A percentile compares a stretch with the other conserved stretches of the same genome.
These are phyloP conservation scores for Reticulitermes lucifugus DNA, from an alignment of 2,888 invertebrate species.

Conservation along the genomic window DNA sequence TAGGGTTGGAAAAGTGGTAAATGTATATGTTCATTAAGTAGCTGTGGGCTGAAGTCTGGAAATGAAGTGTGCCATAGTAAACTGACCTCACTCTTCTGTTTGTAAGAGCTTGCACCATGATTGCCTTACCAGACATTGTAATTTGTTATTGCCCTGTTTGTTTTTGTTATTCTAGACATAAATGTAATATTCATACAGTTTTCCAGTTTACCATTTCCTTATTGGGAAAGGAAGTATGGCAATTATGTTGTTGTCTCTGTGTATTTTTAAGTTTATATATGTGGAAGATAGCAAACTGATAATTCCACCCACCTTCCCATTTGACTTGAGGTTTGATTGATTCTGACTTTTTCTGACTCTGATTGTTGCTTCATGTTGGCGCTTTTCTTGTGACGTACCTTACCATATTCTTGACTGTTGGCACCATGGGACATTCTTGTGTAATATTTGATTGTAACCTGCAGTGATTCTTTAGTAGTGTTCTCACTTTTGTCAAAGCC, in stretches of 20 bases:
- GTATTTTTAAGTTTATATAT: slow-evolving; percentile 32
- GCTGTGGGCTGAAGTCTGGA: slow-evolving; percentile 19
- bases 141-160: background rate
- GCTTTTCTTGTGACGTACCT: slow-evolving; percentile 70
- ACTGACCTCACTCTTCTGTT: slow-evolving; percentile 36
- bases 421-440: slow-evolving; percentile 53
- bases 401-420: slow-evolving; percentile 53
- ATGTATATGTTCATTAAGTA: background rate
- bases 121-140: slow-evolving; percentile 23
- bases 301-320: slow-evolving; percentile 45
- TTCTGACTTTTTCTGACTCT: slow-evolving; percentile 54
- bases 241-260: slow-evolving; percentile 39
- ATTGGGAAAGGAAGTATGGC: background rate
- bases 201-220: background rate
- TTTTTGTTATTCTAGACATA: background rate
- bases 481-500: slow-evolving; percentile 49
- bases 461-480: slow-evolving; percentile 53
- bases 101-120: slow-evolving; percentile 43
- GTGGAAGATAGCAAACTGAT: slow-evolving; percentile 47
- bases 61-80: slow-evolving; percentile 37
- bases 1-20: slow-evolving; percentile 24
- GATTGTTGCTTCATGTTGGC: slow-evolving; percentile 72
- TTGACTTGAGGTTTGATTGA: slow-evolving; percentile 51
- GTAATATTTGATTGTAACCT: slow-evolving; percentile 53
- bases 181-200: background rate